Percentiles rank a stretch among this genome's conserved stretches.
Conservation (phyloP, 2,888 invertebrate species). For the Limnephilus marmoratus region DNA sequence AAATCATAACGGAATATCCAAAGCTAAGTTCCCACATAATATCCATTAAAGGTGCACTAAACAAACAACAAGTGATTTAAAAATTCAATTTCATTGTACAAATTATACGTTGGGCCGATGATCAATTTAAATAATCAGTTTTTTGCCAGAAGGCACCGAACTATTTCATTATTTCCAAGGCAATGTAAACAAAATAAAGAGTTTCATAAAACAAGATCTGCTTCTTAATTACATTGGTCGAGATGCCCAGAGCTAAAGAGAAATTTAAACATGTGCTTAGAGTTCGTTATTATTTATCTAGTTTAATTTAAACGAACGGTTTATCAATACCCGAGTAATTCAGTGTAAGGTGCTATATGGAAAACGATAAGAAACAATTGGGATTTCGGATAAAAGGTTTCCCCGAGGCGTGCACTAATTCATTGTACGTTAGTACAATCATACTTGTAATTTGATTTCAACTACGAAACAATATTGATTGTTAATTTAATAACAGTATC, state of each 20-base stretch:
- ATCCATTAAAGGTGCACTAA: background rate
- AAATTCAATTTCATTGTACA: slow-evolving; percentile 28
- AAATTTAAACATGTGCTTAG: slow-evolving; percentile 47
- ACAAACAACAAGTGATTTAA: background rate
- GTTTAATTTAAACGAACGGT: background rate
- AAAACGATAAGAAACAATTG: slow-evolving; percentile 45
- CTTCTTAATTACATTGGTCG: slow-evolving; percentile 47
- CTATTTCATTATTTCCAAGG: slow-evolving; percentile 32
- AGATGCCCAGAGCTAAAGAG: slow-evolving; percentile 39
- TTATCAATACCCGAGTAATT: slow-evolving; percentile 15
- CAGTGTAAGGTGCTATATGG: slow-evolving; percentile 49
- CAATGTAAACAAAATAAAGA: slow-evolving; percentile 44
- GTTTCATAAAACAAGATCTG: slow-evolving; percentile 31
- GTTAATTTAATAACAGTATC: slow-evolving; percentile 33
- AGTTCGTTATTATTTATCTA: slow-evolving; percentile 38
- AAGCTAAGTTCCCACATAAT: background rate
- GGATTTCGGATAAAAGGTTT: background rate
- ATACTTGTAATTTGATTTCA: slow-evolving; percentile 23
- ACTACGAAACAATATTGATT: slow-evolving; percentile 24
- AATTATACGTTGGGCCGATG: slow-evolving; percentile 27
- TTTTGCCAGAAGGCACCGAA: slow-evolving; percentile 29
- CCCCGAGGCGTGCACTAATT: slow-evolving; percentile 19
- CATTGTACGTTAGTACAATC: background rate
- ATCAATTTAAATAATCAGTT: slow-evolving; percentile 22
- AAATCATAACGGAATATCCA: background rate